Evolutionary conservation across 2,797 vertebrate genomes (phyloP), one percentile per base, ranked within the genome.

Genomic region (Spatula versicolor): DNA sequence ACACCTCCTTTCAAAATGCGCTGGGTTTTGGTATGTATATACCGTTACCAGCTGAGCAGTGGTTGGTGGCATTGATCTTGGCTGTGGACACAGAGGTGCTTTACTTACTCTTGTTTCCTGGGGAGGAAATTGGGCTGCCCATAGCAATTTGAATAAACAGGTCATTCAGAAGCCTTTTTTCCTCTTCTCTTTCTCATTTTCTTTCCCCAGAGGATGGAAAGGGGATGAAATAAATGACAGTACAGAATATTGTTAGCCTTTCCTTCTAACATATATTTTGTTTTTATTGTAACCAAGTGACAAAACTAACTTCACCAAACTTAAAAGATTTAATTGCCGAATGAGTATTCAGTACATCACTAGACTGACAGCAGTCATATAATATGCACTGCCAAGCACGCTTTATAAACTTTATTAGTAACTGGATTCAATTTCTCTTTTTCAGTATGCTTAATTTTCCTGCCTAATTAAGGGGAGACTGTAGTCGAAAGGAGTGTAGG

Each of bases 361-460:
- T 68, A 88, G 72, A 46, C 35, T 71, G 59, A 28, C 64, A 75
- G 77, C 94, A 83, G 90, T 94, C 45, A 50, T 13, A 28, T 23
- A 93, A 72, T 5, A 9, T 52, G 31, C 20, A 18, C 50, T 79
- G 33, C 85, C 46, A 56, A 72, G 23, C 43, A 25, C 11, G 56
- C 52, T 35, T 80, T 67, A 69, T 81, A 91, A 85, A 88, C 62
- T 59, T 83, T 50, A 60, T 88, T 86, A 93, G 41, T 83, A 60
- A 35, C 41, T 72, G 64, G 58, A 71, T 84, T 93, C 31, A 37
- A 18, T 75, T 86, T 63, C 23, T 83, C 79, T 56, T 23, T 80
- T 91, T 82, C 62, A 71, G 26, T 84, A 39, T 80, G 52, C 41
- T 84, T 90, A 68, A 62, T 86, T 95, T 94, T 80, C 37, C 58